Conservation (phyloP, 2,113 vertebrate species). For the Suncus etruscus region DNA sequence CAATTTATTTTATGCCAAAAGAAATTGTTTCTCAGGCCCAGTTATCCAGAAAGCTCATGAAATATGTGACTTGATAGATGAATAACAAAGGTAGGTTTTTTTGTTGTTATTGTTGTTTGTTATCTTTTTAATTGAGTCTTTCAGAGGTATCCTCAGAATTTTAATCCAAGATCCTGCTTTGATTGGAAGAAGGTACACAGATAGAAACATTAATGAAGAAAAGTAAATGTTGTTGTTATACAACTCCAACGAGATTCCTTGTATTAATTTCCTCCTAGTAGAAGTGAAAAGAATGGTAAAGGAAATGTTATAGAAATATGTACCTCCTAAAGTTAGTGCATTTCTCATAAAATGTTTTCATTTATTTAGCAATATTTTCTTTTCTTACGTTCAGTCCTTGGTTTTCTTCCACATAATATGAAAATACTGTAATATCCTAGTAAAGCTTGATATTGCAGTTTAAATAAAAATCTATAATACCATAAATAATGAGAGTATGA, state of each 20-base stretch:
- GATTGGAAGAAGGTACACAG: background rate
- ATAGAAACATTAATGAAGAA: constrained; percentile 58
- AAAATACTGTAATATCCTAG: too few relatives aligned
- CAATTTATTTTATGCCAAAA: constrained; percentile 57
- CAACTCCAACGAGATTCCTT: background rate
- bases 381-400: too few relatives aligned
- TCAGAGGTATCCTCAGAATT: constrained; percentile 57
- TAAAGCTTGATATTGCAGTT: too few relatives aligned
- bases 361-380: too few relatives aligned
- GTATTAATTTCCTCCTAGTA: background rate
- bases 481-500: too few relatives aligned
- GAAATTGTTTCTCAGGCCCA: constrained; percentile 55
- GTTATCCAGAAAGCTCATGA: constrained; percentile 64
- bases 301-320: background rate
- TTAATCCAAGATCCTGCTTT: constrained; percentile 50
- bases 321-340: background rate
- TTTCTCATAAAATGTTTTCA: too few relatives aligned
- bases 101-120: background rate
- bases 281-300: background rate
- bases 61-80: constrained; percentile 60
- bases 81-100: background rate
- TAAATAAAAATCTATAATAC: too few relatives aligned
- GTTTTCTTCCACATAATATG: too few relatives aligned
- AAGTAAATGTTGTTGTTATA: background rate
- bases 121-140: constrained; percentile 55